A percentile compares a stretch with the other conserved stretches of the same genome.
These are phyloP conservation scores for Cyprinus carpio DNA, from an alignment of 2,113 vertebrate genomes.

Conservation along the genomic window DNA sequence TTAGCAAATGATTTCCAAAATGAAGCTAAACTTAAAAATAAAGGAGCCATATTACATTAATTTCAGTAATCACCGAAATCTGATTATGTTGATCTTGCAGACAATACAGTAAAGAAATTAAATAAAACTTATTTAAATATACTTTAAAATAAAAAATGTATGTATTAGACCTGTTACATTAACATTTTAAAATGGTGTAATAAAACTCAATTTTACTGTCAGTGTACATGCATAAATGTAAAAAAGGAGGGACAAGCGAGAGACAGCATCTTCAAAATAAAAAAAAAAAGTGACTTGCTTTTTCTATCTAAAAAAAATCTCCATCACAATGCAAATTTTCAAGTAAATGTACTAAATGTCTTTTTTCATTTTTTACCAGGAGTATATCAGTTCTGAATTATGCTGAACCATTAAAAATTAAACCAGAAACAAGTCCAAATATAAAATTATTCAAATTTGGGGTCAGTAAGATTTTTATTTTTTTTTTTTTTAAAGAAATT, in stretches of 20 bases:
- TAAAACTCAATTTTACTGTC: neutral
- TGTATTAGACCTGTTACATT: neutral
- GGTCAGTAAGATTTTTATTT: too few species aligned
- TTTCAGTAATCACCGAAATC: neutral
- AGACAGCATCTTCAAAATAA: neutral
- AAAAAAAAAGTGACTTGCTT: neutral
- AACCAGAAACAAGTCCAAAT: too few species aligned
- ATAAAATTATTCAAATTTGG: too few species aligned
- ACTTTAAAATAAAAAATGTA: neutral
- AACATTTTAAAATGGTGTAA: neutral
- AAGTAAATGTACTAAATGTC: neutral
- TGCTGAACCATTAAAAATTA: too few species aligned
- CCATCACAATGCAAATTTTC: neutral
- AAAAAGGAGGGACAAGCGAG: neutral
- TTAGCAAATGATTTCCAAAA: neutral
- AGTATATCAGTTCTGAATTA: too few species aligned
- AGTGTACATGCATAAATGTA: neutral
- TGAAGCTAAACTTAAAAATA: neutral
- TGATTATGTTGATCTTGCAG: too few species aligned
- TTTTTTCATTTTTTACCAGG: too few species aligned
- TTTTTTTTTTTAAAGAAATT: too few species aligned
- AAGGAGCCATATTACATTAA: neutral
- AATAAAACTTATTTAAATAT: neutral
- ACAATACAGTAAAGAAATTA: neutral
- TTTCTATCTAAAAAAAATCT: neutral